Percentiles rank a stretch among this genome's conserved stretches.
Evolutionary conservation across 2,888 invertebrate genomes (phyloP).

Genomic region (Branchipolynoe longqiensis): DNA sequence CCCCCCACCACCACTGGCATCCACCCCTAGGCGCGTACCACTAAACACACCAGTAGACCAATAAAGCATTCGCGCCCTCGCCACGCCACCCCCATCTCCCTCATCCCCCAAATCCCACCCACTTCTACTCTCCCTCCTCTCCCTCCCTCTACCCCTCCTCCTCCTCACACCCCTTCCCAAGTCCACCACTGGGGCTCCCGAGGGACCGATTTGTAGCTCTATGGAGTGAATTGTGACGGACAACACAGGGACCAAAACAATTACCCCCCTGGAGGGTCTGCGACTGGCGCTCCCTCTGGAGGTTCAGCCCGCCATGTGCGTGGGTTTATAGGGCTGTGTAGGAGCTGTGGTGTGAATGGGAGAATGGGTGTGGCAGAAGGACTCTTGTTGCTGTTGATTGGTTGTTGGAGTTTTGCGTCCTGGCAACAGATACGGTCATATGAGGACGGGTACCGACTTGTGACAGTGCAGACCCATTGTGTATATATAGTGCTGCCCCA

Average conservation of each 20-base stretch:
- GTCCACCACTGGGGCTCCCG: neutral
- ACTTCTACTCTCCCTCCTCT: neutral
- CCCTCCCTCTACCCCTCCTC: neutral
- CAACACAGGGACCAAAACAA: constrained; percentile 50
- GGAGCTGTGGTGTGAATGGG: constrained; percentile 1
- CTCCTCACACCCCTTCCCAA: neutral
- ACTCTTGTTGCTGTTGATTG: no score
- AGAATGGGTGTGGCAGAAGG: neutral
- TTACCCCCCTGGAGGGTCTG: neutral
- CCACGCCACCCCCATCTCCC: no score
- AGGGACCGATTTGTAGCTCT: constrained; percentile 37
- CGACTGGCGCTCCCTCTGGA: neutral
- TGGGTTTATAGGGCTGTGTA: neutral
- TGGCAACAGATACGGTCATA: no score
- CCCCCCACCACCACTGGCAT: no score
- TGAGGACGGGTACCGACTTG: no score
- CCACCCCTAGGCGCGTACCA: no score
- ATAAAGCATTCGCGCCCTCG: no score
- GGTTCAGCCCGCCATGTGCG: neutral
- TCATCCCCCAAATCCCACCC: neutral
- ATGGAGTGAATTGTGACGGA: constrained; percentile 39
- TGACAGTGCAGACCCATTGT: no score
- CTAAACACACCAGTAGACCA: no score
- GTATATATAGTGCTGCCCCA: no score
- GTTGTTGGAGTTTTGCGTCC: no score